These are phyloP conservation scores for Aselliscus stoliczkanus DNA, from an alignment of 2,797 vertebrate genomes.

Conservation along the genomic window DNA sequence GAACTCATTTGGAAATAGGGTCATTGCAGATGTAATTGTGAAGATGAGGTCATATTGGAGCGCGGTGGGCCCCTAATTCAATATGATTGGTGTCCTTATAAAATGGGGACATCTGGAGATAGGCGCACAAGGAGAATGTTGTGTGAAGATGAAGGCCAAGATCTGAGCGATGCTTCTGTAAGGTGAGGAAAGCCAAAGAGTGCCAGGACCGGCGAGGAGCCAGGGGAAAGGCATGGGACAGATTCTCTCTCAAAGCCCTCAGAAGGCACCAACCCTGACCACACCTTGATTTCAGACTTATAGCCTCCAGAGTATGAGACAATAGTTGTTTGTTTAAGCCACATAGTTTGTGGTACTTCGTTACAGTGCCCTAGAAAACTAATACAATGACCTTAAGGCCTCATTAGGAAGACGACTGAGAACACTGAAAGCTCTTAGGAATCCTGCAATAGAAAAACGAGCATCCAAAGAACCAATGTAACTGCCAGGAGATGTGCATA, in stretches of 20 bases:
- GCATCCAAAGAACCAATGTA: not conserved
- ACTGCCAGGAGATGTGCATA: not conserved
- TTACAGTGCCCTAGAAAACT: not conserved
- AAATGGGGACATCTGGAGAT: not conserved
- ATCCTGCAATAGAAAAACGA: not conserved
- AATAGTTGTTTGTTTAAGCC: not conserved
- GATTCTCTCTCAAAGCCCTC: not conserved
- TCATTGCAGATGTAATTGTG: not conserved
- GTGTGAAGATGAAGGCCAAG: not conserved
- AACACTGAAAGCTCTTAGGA: constrained; percentile 6
- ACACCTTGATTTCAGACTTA: not conserved
- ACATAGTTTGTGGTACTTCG: not conserved
- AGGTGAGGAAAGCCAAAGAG: not conserved
- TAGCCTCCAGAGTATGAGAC: not conserved
- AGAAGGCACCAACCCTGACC: not conserved
- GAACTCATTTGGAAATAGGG: not conserved
- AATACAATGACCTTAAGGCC: not conserved
- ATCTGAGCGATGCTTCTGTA: not conserved
- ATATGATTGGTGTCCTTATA: not conserved
- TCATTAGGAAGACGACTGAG: not conserved
- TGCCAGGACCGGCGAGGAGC: not conserved
- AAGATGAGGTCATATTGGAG: constrained; percentile 17
- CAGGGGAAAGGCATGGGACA: not conserved
- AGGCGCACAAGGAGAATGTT: not conserved
- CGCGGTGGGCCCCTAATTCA: not conserved